Evolutionary conservation across 2,797 vertebrate species (phyloP).

Genomic region (Esox lucius): DNA sequence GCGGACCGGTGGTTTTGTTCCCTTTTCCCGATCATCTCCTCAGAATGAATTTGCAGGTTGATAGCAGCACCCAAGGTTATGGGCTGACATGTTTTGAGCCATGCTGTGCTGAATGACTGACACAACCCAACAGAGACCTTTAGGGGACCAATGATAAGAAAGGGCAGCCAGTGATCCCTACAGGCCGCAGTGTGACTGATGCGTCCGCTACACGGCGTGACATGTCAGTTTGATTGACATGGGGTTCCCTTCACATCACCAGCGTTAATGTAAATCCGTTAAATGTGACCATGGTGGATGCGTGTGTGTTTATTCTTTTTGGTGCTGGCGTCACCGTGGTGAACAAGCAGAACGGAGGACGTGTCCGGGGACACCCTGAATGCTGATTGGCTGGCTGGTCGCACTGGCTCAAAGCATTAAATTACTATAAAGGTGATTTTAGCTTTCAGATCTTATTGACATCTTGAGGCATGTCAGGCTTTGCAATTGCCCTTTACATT

Average conservation of each 20-base stretch:
- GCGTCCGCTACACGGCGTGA: background rate
- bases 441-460: slow-evolving; percentile 4
- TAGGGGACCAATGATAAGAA: slow-evolving; percentile 7
- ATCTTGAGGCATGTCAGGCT: too few species aligned
- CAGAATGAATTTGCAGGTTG: background rate
- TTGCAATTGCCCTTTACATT: too few species aligned
- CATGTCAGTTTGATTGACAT: slow-evolving; percentile 29
- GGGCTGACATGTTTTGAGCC: background rate
- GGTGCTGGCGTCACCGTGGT: slow-evolving; percentile 25
- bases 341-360: slow-evolving; percentile 22
- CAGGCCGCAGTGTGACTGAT: background rate
- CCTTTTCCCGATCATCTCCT: too few species aligned
- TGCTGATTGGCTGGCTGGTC: slow-evolving; percentile 32
- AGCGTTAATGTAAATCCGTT: background rate
- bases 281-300: slow-evolving; percentile 34
- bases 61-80: slow-evolving; percentile 7
- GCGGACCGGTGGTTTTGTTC: too few species aligned
- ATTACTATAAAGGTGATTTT: slow-evolving; percentile 37
- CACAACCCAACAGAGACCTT: background rate
- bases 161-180: slow-evolving; percentile 2
- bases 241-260: slow-evolving; percentile 18
- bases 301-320: background rate
- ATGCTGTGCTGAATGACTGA: background rate
- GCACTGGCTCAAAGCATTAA: slow-evolving; percentile 24
- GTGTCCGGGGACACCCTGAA: slow-evolving; percentile 32